A percentile compares a stretch with the other conserved stretches of the same genome.
Conservation (phyloP, 2,113 vertebrate species). For the Ovis canadensis region DNA sequence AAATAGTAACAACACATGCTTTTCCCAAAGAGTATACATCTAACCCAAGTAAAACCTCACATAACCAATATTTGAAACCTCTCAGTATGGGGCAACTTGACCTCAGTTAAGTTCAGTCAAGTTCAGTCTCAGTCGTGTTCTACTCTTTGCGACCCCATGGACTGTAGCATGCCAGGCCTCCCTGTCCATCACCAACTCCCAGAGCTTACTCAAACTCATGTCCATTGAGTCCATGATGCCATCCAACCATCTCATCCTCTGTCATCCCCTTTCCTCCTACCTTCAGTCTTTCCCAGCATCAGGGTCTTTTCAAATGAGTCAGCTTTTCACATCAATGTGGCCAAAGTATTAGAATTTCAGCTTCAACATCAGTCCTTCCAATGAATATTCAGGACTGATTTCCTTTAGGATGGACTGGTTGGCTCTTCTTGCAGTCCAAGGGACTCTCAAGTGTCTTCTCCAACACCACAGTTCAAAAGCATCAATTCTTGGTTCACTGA, state of each 20-base stretch:
- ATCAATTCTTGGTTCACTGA: neutral
- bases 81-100: neutral
- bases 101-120: neutral
- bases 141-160: rapidly evolving
- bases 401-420: neutral
- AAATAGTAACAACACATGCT: neutral
- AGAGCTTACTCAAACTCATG: neutral
- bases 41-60: neutral
- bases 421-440: neutral
- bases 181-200: neutral
- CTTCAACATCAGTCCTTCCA: neutral
- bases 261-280: neutral
- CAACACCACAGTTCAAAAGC: neutral
- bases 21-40: neutral
- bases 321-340: neutral
- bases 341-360: neutral
- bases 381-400: neutral
- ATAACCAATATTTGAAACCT: neutral
- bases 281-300: neutral
- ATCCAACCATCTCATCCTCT: neutral
- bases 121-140: neutral
- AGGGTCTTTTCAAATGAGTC: neutral
- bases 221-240: neutral
- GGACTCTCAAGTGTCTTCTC: neutral
- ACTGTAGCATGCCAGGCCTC: neutral